These are phyloP conservation scores for Ptychodera flava DNA, from an alignment of 35 echinoderm and acorn worm genomes.

Conservation along the genomic window DNA sequence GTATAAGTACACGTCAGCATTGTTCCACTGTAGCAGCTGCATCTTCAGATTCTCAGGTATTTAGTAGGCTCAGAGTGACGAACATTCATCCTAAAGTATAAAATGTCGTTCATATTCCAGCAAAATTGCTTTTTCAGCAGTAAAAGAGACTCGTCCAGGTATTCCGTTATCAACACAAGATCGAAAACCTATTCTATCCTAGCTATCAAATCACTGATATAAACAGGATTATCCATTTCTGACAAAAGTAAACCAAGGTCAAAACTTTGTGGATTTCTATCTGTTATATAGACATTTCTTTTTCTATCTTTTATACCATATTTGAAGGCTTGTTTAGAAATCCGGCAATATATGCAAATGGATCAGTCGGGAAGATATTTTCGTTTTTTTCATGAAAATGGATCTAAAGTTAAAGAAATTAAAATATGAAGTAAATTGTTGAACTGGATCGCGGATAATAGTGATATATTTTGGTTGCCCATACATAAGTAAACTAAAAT, in stretches of 20 bases:
- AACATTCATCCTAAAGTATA: conserved; percentile 44
- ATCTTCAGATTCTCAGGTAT: not conserved
- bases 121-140: conserved; percentile 63
- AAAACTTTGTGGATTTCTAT: conserved; percentile 48
- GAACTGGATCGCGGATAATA: conserved; percentile 28
- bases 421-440: conserved; percentile 35
- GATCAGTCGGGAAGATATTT: not conserved
- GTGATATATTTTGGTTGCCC: conserved; percentile 14
- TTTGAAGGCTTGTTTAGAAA: not conserved
- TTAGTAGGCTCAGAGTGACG: not conserved
- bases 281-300: not conserved
- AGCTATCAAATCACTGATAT: conserved; percentile 36
- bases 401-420: conserved; percentile 11
- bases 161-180: conserved; percentile 76
- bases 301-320: not conserved
- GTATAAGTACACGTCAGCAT: not conserved
- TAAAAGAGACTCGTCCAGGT: conserved; percentile 77
- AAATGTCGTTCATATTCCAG: conserved; percentile 72
- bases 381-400: not conserved
- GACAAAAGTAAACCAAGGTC: conserved; percentile 57
- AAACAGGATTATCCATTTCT: conserved; percentile 13
- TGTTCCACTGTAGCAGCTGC: not conserved
- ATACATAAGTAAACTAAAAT: conserved; percentile 13
- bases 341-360: not conserved
- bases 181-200: conserved; percentile 54